Base-by-base conservation (phyloP, 2,113 vertebrate genomes). In the Platichthys flesus region DNA sequence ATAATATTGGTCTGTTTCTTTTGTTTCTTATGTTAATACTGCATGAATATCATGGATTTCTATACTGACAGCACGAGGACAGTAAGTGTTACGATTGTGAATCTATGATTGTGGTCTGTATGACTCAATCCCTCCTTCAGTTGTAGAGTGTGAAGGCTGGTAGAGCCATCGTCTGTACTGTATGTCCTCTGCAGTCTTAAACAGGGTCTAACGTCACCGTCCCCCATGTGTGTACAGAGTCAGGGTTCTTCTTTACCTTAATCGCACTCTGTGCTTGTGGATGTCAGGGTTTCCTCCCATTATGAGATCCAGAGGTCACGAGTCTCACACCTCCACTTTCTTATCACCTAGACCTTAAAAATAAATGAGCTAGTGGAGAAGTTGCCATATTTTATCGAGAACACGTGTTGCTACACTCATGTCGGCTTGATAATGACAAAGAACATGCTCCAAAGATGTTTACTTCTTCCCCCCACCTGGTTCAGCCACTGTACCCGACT, bases 111-210 rank as follows among this genome's bases (percentile, higher is more conserved):
- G 79, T 88, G 84, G 85, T 83, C 74, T 45, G 77, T 87, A 31
- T 40, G 79, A 87, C 80, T 87, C 82, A 51, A 18, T 7, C 47
- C 78, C 67, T 45, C 79, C 77, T 90, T 83, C 63, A 70, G 71
- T 62, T 68, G 84, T 84, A 75, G 77, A 88, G 76, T 67, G 81
- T 77, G 83, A 86, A 72, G 78, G 80, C 76, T 60, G 79, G 72
- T 83, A 52, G 81, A 80, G 72, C 79, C 51, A 63, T 78, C 12
- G 78, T 89, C 74, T 37, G 75, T 91, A 83, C 20, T 52, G 84
- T 92, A 77, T 81, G 89, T 93, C 89, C 90, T 94, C 89, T 86
- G 86, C 88, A 81, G 93, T 94, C 90, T 92, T 91, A 92, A 94
- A 94, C 92, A 92, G 92, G 93, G 92, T 94, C 84, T 84, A 72